Evolutionary conservation across 2,888 invertebrate species (phyloP).

Genomic region (Aphrophora alni): DNA sequence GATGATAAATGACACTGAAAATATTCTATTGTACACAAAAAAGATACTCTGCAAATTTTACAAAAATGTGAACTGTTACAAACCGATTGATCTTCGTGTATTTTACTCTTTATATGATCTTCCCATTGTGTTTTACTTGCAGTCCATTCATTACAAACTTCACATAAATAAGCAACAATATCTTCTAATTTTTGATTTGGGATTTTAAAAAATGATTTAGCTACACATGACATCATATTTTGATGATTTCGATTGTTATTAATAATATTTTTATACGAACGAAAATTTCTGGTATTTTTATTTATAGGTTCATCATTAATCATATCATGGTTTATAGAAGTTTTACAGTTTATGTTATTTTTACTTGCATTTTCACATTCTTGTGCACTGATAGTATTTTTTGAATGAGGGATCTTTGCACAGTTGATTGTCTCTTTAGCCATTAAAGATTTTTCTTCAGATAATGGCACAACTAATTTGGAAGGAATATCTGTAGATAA

Average conservation of each 20-base stretch:
- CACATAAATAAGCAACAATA: background rate
- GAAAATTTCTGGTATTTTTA: too few species aligned
- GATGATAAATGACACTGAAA: background rate
- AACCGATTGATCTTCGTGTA: background rate
- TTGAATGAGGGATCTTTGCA: too few species aligned
- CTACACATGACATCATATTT: background rate
- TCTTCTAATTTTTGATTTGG: background rate
- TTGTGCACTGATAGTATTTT: too few species aligned
- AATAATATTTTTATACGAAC: too few species aligned
- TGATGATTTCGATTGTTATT: background rate
- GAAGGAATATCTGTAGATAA: background rate
- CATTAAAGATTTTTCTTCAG: too few species aligned
- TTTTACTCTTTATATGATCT: background rate
- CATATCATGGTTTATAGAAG: background rate
- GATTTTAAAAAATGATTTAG: background rate
- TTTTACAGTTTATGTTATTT: background rate
- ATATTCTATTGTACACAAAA: background rate
- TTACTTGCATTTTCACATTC: too few species aligned
- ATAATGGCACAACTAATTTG: background rate
- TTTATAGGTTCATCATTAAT: too few species aligned
- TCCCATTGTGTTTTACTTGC: background rate
- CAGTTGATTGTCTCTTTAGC: too few species aligned
- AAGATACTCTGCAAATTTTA: background rate
- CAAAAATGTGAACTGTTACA: background rate
- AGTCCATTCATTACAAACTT: background rate